Percentiles rank a stretch among this genome's conserved stretches.
These are phyloP conservation scores for Bucco capensis DNA, from an alignment of 2,113 vertebrate species.

Conservation along the genomic window DNA sequence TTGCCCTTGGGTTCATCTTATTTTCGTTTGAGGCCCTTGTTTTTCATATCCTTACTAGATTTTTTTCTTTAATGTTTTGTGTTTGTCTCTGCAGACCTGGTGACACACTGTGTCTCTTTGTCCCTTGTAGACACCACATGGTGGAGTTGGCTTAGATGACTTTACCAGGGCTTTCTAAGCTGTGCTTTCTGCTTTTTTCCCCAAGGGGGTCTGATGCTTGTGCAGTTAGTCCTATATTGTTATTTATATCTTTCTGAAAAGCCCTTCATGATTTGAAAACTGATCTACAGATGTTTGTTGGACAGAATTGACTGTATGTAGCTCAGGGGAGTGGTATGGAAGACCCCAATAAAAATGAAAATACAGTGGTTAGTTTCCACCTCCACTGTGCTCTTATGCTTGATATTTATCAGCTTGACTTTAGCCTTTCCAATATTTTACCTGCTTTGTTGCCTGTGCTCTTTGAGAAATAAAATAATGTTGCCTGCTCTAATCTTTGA, in stretches of 20 bases:
- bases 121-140: not conserved
- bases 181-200: not conserved
- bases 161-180: not conserved
- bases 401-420: not conserved
- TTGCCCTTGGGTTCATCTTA: too few species aligned
- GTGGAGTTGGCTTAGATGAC: not conserved
- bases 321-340: not conserved
- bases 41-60: not conserved
- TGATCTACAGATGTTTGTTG: not conserved
- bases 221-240: not conserved
- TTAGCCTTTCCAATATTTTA: not conserved
- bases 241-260: not conserved
- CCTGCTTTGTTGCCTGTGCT: not conserved
- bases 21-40: not conserved
- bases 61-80: not conserved
- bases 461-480: not conserved
- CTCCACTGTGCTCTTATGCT: not conserved
- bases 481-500: not conserved
- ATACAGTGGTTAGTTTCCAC: not conserved
- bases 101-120: not conserved
- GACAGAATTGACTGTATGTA: not conserved
- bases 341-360: not conserved
- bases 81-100: not conserved
- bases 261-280: not conserved
- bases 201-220: not conserved